Percentiles rank a stretch among this genome's conserved stretches.
phyloP scores from a whole-genome alignment of 2,113 vertebrate species.

The Oncorhynchus mykiss region DNA sequence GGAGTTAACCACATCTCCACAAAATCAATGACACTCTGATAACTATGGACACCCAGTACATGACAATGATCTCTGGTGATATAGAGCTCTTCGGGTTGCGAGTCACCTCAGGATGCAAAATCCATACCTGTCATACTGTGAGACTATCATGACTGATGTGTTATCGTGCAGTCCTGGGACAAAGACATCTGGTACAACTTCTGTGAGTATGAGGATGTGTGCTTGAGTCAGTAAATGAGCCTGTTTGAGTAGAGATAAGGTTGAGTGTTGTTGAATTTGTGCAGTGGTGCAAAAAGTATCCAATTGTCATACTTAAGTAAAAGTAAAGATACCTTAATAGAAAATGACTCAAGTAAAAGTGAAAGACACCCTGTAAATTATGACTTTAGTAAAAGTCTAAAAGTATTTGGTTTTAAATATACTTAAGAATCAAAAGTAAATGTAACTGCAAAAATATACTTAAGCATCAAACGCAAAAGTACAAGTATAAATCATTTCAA shows the following conservation, averaged over 20 bases:
- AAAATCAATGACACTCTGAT: slow-evolving; percentile 26
- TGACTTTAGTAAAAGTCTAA: no score
- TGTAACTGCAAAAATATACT: no score
- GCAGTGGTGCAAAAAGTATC: no score
- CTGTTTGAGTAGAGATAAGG: neutral
- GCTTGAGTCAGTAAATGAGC: neutral
- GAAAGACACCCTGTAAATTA: no score
- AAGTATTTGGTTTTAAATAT: no score
- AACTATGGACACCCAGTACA: slow-evolving; percentile 18
- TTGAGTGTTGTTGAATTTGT: no score
- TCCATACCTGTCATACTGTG: slow-evolving; percentile 21
- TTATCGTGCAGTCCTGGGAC: neutral
- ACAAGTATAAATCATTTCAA: no score
- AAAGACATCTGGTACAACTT: neutral
- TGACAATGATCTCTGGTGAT: slow-evolving; percentile 3
- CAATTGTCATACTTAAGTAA: no score
- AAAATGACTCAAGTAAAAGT: no score
- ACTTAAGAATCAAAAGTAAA: no score
- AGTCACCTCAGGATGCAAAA: slow-evolving; percentile 17
- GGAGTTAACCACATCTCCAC: slow-evolving; percentile 34
- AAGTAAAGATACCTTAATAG: no score
- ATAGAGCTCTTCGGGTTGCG: slow-evolving; percentile 1
- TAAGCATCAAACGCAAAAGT: no score
- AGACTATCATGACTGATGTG: neutral
- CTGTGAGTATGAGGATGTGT: neutral